Evolutionary conservation across 2,888 invertebrate genomes (phyloP), one percentile per base, ranked within the genome.

Genomic region (Aspidiotus destructor): DNA sequence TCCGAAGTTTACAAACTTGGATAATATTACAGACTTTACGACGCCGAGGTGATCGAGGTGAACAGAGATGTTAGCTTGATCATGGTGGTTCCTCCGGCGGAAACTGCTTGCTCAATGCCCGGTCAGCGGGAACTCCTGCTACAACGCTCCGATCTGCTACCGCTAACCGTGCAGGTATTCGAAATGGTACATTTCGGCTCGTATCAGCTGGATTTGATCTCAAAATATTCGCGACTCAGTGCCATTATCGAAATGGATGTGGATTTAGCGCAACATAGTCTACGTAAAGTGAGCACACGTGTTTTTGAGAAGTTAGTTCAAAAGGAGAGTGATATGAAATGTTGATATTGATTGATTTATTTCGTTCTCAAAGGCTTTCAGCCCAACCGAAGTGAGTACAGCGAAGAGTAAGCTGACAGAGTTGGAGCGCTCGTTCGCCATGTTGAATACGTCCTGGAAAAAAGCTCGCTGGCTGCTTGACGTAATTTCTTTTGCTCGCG

Each of bases 391-490:
- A 77, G 78, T 96, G 41, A 86, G 87, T 71, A 83, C 85, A 5
- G 92, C 96, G 68, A 93, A 91, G 77, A 90, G 92, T 74, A 85
- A 92, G 70, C 80, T 97, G 54, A 80, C 84, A 0, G 88, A 88
- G 74, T 79, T 98, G 41, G 88, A 90, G 75, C 89, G 91, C 65
- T 83, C 95, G 55, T 95, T 96, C 76, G 81, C 85, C 44, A 89
- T 86, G 74, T 81, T 97, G 60, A 97, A 97, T 75, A 79, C 84
- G 0, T 86, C 92, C 5, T 98, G 98, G 98, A 92, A 93, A 75
- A 87, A 88, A 17, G 88, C 92, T 57, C 85, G 99, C 16, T 99
- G 98, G 98, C 83, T 98, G 17, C 91, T 95, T 85, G 95, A 97
- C 76, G 87, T 96, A 8, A 92, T 98, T 68, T 87, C 91, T 0